Percentiles rank a stretch among this genome's conserved stretches.
These are phyloP conservation scores for Kryptolebias ocellatus DNA, from an alignment of 2,797 vertebrate species.

Conservation along the genomic window DNA sequence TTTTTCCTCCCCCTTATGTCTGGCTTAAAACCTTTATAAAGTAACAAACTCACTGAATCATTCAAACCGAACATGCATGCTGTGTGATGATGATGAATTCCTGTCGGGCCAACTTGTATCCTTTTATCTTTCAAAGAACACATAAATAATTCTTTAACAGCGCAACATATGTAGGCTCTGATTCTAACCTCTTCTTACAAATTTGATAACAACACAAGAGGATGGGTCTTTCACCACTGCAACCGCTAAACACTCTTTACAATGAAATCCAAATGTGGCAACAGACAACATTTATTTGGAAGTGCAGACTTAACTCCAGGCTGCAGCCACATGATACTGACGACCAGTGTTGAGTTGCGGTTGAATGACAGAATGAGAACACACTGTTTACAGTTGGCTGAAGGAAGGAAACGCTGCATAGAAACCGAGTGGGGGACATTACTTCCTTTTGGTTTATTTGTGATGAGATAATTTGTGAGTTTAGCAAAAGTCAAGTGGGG, in stretches of 20 bases:
- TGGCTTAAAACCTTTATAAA: too few species aligned
- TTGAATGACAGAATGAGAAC: slow-evolving; percentile 64
- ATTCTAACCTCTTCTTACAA: slow-evolving; percentile 65
- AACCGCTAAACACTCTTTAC: slow-evolving; percentile 69
- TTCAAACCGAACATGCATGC: too few species aligned
- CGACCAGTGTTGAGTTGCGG: slow-evolving; percentile 71
- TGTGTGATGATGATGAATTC: too few species aligned
- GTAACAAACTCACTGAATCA: too few species aligned
- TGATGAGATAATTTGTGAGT: slow-evolving; percentile 4
- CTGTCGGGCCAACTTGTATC: slow-evolving; percentile 13
- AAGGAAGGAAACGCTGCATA: slow-evolving; percentile 24
- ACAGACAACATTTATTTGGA: slow-evolving; percentile 69
- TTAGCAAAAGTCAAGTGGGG: neutral
- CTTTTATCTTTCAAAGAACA: slow-evolving; percentile 38
- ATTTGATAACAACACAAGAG: slow-evolving; percentile 69
- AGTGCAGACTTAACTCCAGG: slow-evolving; percentile 65
- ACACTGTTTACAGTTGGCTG: slow-evolving; percentile 66
- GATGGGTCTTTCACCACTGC: slow-evolving; percentile 71
- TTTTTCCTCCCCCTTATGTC: too few species aligned
- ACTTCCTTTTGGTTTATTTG: slow-evolving; percentile 1
- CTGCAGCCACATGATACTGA: slow-evolving; percentile 72
- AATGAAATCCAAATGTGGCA: slow-evolving; percentile 78
- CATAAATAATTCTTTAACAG: slow-evolving; percentile 42
- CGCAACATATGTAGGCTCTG: slow-evolving; percentile 41
- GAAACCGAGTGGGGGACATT: slow-evolving; percentile 10